phyloP scores from a whole-genome alignment of 30 jellyfish, hydroid and myxozoan species.

The Pseudorhiza aurosa region DNA sequence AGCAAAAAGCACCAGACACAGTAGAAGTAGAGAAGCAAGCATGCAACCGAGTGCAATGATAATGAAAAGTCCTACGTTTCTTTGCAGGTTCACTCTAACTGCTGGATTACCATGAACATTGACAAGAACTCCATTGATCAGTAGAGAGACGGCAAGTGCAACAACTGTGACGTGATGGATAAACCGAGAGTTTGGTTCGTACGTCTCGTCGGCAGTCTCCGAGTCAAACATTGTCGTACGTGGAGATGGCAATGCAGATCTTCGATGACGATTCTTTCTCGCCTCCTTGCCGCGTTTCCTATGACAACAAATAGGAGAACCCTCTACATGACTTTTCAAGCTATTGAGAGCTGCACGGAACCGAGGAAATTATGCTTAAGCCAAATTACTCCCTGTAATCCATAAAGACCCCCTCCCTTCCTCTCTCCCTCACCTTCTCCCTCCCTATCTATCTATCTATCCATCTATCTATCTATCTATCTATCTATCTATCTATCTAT shows the following conservation, averaged over 20 bases:
- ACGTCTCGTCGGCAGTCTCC: background rate
- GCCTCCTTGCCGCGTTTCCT: constrained; percentile 84
- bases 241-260: constrained; percentile 88
- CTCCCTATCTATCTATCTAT: too few species aligned
- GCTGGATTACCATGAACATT: constrained; percentile 41
- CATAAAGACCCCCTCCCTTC: too few species aligned
- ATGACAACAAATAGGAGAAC: constrained; percentile 1
- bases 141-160: constrained; percentile 61
- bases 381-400: too few species aligned
- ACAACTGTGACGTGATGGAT: constrained; percentile 47
- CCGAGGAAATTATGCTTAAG: too few species aligned
- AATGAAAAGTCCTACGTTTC: constrained; percentile 29
- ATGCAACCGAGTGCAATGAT: constrained; percentile 44
- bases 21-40: constrained; percentile 42
- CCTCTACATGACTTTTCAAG: too few species aligned
- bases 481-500: too few species aligned
- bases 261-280: constrained; percentile 47
- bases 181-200: background rate
- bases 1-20: constrained; percentile 67
- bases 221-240: constrained; percentile 58
- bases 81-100: constrained; percentile 36
- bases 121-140: constrained; percentile 49
- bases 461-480: too few species aligned
- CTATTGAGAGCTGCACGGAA: too few species aligned
- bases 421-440: too few species aligned